A percentile compares a stretch with the other conserved stretches of the same genome.
These are phyloP conservation scores for Poicephalus meyeri DNA, from an alignment of 2,113 vertebrate species.

Conservation along the genomic window DNA sequence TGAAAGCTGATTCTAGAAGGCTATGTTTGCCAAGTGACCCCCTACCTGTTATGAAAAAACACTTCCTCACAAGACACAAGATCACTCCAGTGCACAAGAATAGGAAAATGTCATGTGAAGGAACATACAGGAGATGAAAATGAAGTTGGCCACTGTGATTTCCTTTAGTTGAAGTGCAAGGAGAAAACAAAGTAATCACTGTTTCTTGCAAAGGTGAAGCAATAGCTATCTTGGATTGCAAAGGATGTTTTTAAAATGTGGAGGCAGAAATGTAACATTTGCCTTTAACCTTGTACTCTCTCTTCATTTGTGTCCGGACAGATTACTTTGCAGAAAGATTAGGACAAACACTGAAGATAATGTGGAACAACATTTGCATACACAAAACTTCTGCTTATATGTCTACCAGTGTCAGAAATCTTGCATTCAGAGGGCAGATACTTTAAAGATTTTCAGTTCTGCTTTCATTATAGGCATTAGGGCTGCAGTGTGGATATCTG, in stretches of 20 bases:
- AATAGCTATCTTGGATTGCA: background rate
- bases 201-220: background rate
- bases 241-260: background rate
- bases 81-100: background rate
- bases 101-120: background rate
- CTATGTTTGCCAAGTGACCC: background rate
- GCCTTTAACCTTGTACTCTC: background rate
- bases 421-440: background rate
- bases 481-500: background rate
- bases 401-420: background rate
- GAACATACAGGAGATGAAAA: background rate
- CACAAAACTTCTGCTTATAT: background rate
- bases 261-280: background rate
- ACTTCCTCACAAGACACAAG: background rate
- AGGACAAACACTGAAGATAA: background rate
- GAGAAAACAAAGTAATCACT: background rate
- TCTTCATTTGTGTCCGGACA: background rate
- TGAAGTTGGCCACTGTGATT: background rate
- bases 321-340: background rate
- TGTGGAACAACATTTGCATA: background rate
- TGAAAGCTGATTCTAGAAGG: background rate
- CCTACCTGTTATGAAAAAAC: background rate
- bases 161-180: background rate
- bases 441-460: background rate
- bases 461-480: background rate